A percentile compares a stretch with the other conserved stretches of the same genome.
phyloP scores from a whole-genome alignment of 2,797 vertebrate species.

The Cryptoprocta ferox region DNA sequence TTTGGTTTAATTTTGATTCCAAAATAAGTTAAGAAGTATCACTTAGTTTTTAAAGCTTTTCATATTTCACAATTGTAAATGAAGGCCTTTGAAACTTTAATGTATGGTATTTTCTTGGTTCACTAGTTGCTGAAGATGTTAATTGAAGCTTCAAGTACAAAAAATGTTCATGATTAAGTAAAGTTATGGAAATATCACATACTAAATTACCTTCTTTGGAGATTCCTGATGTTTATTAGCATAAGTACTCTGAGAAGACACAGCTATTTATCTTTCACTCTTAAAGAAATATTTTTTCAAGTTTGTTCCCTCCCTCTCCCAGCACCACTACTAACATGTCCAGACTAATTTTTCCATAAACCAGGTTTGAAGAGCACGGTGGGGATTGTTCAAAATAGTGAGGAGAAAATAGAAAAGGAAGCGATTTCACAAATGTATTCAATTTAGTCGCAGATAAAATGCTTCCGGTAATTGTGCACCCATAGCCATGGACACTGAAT shows the following conservation, averaged over 20 bases:
- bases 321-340: neutral
- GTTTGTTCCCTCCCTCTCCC: neutral
- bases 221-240: neutral
- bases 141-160: neutral
- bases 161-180: neutral
- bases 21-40: neutral
- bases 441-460: neutral
- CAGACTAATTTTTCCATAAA: neutral
- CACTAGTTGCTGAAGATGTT: neutral
- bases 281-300: neutral
- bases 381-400: neutral
- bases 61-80: neutral
- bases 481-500: neutral
- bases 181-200: neutral
- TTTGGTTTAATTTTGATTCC: neutral
- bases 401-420: neutral
- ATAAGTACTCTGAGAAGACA: neutral
- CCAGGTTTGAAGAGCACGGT: neutral
- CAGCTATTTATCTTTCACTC: neutral
- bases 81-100: neutral
- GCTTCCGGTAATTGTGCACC: neutral
- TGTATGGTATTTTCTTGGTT: neutral
- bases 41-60: neutral
- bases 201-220: neutral
- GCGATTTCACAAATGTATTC: neutral